phyloP scores from a whole-genome alignment of 2,888 invertebrate genomes.

The Bursaphelenchus okinawaensis region DNA sequence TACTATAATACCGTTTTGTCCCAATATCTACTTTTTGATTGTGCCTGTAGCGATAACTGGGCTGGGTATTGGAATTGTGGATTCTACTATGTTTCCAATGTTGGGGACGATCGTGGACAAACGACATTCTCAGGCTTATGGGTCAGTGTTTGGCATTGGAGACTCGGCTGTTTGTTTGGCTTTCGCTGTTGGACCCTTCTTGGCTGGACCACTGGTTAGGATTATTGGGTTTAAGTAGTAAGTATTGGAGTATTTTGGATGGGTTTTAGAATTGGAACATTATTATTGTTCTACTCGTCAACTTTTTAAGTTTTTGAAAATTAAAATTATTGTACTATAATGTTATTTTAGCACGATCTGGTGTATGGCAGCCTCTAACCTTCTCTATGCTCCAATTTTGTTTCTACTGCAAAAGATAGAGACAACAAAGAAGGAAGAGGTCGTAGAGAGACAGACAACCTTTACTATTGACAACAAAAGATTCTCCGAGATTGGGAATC shows the following conservation, averaged over 20 bases:
- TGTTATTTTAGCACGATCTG: not conserved
- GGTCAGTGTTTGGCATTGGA: constrained; percentile 95
- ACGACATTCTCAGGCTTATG: constrained; percentile 91
- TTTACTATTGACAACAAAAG: not conserved
- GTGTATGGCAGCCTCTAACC: not conserved
- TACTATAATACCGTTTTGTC: constrained; percentile 87
- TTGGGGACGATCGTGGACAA: constrained; percentile 94
- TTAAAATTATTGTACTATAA: not conserved
- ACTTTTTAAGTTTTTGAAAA: too few relatives aligned
- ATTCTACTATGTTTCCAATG: constrained; percentile 99
- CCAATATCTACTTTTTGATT: constrained; percentile 81
- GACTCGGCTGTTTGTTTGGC: constrained; percentile 98
- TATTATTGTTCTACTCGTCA: too few relatives aligned
- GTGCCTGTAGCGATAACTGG: constrained; percentile 93
- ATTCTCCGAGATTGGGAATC: not conserved
- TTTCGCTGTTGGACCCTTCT: constrained; percentile 86
- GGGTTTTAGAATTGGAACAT: too few relatives aligned
- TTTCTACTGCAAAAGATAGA: not conserved
- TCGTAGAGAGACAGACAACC: not conserved
- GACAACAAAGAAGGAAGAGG: not conserved
- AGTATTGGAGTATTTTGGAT: too few relatives aligned
- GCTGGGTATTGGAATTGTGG: constrained; percentile 90
- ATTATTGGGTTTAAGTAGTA: constrained; percentile 74
- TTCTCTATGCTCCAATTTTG: not conserved
- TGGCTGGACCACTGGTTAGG: constrained; percentile 87